A percentile compares a stretch with the other conserved stretches of the same genome.
Conservation (phyloP, 2,113 vertebrate genomes). For the Psettodes erumei region DNA sequence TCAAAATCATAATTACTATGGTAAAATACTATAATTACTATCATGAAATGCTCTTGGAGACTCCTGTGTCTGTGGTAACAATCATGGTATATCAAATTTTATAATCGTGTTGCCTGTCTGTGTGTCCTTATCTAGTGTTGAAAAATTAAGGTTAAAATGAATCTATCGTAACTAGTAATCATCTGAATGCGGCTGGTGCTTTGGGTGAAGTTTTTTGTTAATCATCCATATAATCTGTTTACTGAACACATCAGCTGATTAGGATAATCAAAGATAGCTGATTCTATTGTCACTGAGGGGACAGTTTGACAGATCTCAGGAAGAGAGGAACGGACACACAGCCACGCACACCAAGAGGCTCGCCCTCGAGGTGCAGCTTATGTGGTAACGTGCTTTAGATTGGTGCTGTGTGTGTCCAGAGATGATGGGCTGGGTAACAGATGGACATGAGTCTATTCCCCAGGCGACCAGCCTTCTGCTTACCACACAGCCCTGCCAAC, state of each 20-base stretch:
- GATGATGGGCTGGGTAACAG: conserved; percentile 76
- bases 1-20: too few species aligned
- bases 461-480: conserved; percentile 77
- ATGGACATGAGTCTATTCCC: conserved; percentile 83
- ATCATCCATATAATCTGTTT: conserved; percentile 28
- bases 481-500: conserved; percentile 70
- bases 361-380: conserved; percentile 70
- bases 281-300: conserved; percentile 31
- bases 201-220: conserved; percentile 27
- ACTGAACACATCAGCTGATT: conserved; percentile 13
- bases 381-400: conserved; percentile 76
- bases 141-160: too few species aligned
- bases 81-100: too few species aligned
- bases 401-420: conserved; percentile 67
- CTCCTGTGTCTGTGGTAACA: too few species aligned
- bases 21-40: too few species aligned
- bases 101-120: neutral
- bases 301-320: conserved; percentile 32
- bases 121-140: neutral
- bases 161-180: neutral
- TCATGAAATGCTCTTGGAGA: too few species aligned
- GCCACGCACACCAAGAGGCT: conserved; percentile 44
- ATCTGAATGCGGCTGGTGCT: conserved; percentile 7
- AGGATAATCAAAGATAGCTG: conserved; percentile 31
- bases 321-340: conserved; percentile 36